Evolutionary conservation across 1,140 invertebrate genomes (phyloP).

Genomic region (Trissolcus basalis): DNA sequence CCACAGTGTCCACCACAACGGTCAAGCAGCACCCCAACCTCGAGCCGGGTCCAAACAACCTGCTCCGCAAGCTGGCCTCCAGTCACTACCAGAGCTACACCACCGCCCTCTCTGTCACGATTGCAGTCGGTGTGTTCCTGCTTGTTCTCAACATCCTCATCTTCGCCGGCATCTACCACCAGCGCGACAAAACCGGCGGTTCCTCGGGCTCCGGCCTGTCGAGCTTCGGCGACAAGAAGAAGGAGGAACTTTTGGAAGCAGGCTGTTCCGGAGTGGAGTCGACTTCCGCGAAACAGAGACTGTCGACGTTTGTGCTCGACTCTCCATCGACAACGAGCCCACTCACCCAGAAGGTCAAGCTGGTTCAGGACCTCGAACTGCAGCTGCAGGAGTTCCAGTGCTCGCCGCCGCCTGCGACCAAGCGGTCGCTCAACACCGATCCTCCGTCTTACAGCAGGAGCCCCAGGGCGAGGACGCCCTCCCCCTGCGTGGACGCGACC

Average conservation of each 20-base stretch:
- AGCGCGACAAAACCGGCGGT: slow-evolving; percentile 81
- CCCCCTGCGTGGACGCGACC: slow-evolving; percentile 76
- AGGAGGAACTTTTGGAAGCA: slow-evolving; percentile 83
- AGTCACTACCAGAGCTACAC: slow-evolving; percentile 91
- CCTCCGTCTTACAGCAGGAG: slow-evolving; percentile 76
- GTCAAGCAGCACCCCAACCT: slow-evolving; percentile 65
- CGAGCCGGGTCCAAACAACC: slow-evolving; percentile 78
- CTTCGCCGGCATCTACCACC: slow-evolving; percentile 95
- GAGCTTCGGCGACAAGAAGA: slow-evolving; percentile 80
- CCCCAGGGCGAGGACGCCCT: slow-evolving; percentile 74
- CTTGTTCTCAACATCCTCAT: slow-evolving; percentile 94
- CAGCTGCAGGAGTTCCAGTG: slow-evolving; percentile 81
- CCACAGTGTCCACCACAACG: slow-evolving; percentile 71
- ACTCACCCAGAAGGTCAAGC: slow-evolving; percentile 78
- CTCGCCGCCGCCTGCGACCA: slow-evolving; percentile 77
- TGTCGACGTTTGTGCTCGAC: slow-evolving; percentile 74
- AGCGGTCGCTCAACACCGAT: slow-evolving; percentile 61
- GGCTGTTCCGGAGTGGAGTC: slow-evolving; percentile 80
- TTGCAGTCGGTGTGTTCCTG: slow-evolving; percentile 92
- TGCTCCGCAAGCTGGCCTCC: slow-evolving; percentile 84
- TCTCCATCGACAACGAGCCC: slow-evolving; percentile 75
- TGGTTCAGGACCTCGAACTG: slow-evolving; percentile 82
- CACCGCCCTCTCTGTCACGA: slow-evolving; percentile 92
- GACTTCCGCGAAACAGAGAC: slow-evolving; percentile 75
- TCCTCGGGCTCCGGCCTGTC: slow-evolving; percentile 64